Base-by-base conservation (phyloP, 2,888 invertebrate genomes). In the Lordiphosa fenestrarum region DNA sequence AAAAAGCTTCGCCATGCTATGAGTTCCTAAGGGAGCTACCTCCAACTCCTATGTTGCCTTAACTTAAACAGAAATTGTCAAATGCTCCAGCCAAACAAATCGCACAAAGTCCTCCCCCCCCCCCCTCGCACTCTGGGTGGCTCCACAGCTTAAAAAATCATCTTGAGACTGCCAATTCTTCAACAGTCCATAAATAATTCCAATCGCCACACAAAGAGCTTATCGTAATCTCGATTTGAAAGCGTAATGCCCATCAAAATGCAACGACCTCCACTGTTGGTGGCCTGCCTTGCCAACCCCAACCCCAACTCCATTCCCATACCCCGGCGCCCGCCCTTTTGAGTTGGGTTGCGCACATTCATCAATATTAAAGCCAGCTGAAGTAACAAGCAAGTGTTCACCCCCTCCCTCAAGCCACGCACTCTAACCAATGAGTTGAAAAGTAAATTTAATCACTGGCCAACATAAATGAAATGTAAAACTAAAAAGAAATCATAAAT, bases 311-410 rank as follows among this genome's bases (percentile, higher is more conserved):
- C 50, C 55, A 48, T 59, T 37, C 37, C 51, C 44, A 30, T 35
- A 12, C 19, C 36, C 15, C 15, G 15, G 2, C 15, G 1, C 15
- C 15, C 19, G 9, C 21, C 25, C 9, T 41, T 10, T 25, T 9
- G 9, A 19, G 46, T 46, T 46, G 7, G 35, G 33, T 35, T n/a
- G 35, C 38, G 40, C 37, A 63, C 81, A 83, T 83, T 75, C 66
- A 80, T 75, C 76, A 75, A 83, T 83, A 80, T 69, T 64, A 69
- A 80, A 72, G 80, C 69, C 73, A 54, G 25, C n/a, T 10, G 52
- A 66, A 41, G 47, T 12, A 6, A 33, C 52, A 51, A 36, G 25
- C 19, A 38, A 50, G 42, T 39, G 15, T 19, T 15, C 33, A 10
- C 1, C 15, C 19, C 1, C 15, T 15, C 15, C 15, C 15, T 1